Evolutionary conservation across 37 sponge, comb jelly and placozoan genomes (phyloP), one percentile per base, ranked within the genome.

Genomic region (Crambe crambe): DNA sequence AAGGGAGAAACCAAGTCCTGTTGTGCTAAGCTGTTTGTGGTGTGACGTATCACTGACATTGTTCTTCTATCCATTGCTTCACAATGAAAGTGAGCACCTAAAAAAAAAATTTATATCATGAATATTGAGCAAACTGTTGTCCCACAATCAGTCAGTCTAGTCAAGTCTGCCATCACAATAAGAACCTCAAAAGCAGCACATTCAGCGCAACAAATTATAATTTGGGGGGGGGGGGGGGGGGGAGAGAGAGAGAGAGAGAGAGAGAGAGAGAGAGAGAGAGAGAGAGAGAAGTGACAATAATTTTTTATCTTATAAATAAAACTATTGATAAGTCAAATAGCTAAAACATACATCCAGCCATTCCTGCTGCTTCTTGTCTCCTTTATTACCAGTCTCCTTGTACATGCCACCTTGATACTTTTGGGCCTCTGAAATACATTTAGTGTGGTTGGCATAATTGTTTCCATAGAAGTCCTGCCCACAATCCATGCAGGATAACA

Each of bases 401-500:
- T 78, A 98, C 68, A 98, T 72, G 12, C 78, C 60, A 26, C 99
- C 99, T 66, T 98, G 99, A 70, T 98, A 98, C 69, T 94, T 96
- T 80, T 98, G 85, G 0, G 97, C 99, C 71, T 98, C 99, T 39
- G 92, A 85, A 37, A 98, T 87, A 56, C 99, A 98, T 26, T 82
- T 75, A 15, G 99, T 98, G 83, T 98, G 99, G 29, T 61, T 37
- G 36, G 70, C 59, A 40, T 92, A 92, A 8, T 85, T 91, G 64
- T 94, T 90, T 39, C 98, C 98, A n/a, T 58, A 29, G 42, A 98
- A 98, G 25, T 94, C 94, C 54, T 81, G 75, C 25, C 97, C 95
- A 78, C 99, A 98, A 85, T 98, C 99, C 64, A 98, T 87, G 64
- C 99, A 98, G 25, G 99, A 98, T n/a, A 96, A 85, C 1, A 89